Conservation (phyloP, 2,888 invertebrate genomes). For the Hypsopygia costalis region DNA sequence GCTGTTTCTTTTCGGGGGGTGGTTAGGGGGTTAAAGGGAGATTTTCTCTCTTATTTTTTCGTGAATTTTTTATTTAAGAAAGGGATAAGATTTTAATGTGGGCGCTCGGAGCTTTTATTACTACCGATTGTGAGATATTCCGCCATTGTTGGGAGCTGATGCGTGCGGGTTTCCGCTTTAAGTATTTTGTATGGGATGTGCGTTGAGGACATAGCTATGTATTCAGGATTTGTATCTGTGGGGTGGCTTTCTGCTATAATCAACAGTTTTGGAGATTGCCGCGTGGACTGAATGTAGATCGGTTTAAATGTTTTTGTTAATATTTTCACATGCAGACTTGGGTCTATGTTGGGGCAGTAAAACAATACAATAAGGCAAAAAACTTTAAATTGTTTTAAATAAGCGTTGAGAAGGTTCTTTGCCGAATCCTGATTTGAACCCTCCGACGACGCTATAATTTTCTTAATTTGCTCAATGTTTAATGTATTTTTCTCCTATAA, state of each 20-base stretch:
- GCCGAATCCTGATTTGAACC: too few relatives aligned
- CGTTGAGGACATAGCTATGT: conserved; percentile 57
- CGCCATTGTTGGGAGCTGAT: conserved; percentile 68
- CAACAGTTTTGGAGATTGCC: conserved; percentile 26
- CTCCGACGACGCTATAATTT: too few relatives aligned
- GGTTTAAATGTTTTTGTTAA: too few relatives aligned
- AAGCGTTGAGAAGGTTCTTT: too few relatives aligned
- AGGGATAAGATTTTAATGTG: conserved; percentile 81
- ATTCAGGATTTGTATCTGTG: conserved; percentile 47
- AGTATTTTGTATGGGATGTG: conserved; percentile 68
- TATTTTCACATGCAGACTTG: too few relatives aligned
- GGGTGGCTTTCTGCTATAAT: conserved; percentile 28
- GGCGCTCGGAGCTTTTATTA: conserved; percentile 73
- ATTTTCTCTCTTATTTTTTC: conserved; percentile 74
- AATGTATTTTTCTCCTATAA: too few relatives aligned
- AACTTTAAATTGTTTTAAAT: too few relatives aligned
- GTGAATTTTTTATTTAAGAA: conserved; percentile 81
- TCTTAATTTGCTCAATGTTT: too few relatives aligned
- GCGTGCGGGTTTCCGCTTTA: conserved; percentile 76
- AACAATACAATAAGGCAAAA: too few relatives aligned
- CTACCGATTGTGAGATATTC: conserved; percentile 69
- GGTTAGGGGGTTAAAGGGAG: conserved; percentile 69
- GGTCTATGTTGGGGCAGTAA: too few relatives aligned
- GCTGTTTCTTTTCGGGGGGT: conserved; percentile 38
- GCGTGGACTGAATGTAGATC: too few relatives aligned